Conservation (phyloP, 2,797 vertebrate species). For the Scomberomorus guttatus region DNA sequence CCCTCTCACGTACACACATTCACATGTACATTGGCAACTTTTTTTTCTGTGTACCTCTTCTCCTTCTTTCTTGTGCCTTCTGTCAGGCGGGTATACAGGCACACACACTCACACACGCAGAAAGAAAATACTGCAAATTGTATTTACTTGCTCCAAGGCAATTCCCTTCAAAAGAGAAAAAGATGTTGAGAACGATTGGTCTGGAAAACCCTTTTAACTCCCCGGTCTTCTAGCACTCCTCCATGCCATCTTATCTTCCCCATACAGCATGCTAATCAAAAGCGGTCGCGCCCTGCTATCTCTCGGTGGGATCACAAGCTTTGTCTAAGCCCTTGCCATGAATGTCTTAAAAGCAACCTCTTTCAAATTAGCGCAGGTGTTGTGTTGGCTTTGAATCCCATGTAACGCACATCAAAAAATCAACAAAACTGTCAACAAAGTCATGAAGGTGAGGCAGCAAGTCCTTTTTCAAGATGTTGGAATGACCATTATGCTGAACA, state of each 20-base stretch:
- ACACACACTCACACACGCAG: conserved; percentile 1
- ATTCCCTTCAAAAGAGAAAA: conserved; percentile 64
- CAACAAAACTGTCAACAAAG: conserved; percentile 5
- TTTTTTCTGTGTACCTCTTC: conserved; percentile 20
- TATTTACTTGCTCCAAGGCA: conserved; percentile 64
- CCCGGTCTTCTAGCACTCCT: conserved; percentile 47
- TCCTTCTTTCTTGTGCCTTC: conserved; percentile 31
- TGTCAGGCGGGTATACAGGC: conserved; percentile 12
- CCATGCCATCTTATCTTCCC: conserved; percentile 76
- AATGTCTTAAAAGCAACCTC: conserved; percentile 59
- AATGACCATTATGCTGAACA: background rate
- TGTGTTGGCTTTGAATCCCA: conserved; percentile 35
- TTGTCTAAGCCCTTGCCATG: conserved; percentile 68
- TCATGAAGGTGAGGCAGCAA: conserved; percentile 4
- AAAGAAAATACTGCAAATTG: conserved; percentile 64
- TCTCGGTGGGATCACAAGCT: conserved; percentile 65
- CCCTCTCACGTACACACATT: conserved; percentile 30
- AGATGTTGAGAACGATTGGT: conserved; percentile 66
- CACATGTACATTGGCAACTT: conserved; percentile 27
- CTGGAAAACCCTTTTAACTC: conserved; percentile 68
- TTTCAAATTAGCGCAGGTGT: conserved; percentile 61
- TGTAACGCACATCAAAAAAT: conserved; percentile 22
- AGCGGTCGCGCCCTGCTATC: conserved; percentile 51
- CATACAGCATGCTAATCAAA: conserved; percentile 81
- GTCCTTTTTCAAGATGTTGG: background rate